Conservation (phyloP, 2,797 vertebrate species). For the Tauraco hartlaubi region DNA sequence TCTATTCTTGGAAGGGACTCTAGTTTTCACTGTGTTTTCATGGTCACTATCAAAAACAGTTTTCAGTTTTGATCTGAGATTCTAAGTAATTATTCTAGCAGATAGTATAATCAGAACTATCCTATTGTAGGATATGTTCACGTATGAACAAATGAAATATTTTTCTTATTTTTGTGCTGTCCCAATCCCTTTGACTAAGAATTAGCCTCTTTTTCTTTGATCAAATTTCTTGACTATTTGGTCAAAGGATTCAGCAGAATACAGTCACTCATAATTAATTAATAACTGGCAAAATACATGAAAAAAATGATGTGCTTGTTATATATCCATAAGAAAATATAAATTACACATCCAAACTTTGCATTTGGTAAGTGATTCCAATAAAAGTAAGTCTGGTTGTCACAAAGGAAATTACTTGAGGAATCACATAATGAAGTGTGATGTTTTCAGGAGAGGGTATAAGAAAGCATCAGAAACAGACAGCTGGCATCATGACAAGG, state of each 20-base stretch:
- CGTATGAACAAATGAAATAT: fast-evolving
- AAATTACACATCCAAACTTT: not conserved
- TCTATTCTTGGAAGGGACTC: not conserved
- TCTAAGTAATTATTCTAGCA: not conserved
- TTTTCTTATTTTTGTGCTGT: not conserved
- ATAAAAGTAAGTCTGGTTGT: not conserved
- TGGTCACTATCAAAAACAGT: not conserved
- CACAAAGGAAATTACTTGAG: not conserved
- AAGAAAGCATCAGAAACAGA: not conserved
- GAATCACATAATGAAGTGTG: not conserved
- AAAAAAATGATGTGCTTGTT: not conserved
- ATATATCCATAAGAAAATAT: not conserved
- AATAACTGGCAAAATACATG: not conserved
- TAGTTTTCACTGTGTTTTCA: not conserved
- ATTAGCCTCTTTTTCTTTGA: not conserved
- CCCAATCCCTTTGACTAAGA: not conserved
- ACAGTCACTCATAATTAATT: not conserved
- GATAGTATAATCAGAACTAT: not conserved
- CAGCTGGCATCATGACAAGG: not conserved
- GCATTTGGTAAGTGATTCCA: not conserved
- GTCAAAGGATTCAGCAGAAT: not conserved
- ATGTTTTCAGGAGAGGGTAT: not conserved
- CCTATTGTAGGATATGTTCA: not conserved
- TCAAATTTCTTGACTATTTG: not conserved
- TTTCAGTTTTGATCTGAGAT: not conserved